Conservation (phyloP, 1,140 invertebrate species). For the Pseudomyrmex dendroicus region DNA sequence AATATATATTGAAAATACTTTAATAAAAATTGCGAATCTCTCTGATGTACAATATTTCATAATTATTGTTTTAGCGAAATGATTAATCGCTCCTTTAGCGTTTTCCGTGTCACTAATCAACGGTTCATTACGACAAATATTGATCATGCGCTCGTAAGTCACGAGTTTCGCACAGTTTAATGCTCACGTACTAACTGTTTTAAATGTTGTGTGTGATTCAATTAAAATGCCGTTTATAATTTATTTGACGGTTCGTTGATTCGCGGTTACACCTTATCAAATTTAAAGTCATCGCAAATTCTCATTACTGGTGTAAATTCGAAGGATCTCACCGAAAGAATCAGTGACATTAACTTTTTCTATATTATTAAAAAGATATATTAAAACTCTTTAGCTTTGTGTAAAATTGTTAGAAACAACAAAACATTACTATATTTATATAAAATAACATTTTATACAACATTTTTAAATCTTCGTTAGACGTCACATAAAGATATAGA, state of each 20-base stretch:
- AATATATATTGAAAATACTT: background rate
- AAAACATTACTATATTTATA: no score
- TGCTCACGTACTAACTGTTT: background rate
- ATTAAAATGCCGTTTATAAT: constrained; percentile 47
- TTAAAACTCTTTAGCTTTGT: background rate
- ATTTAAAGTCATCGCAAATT: background rate
- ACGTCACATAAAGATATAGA: no score
- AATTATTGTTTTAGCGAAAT: background rate
- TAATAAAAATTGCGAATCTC: constrained; percentile 5
- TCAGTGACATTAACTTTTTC: constrained; percentile 9
- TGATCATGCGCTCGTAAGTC: constrained; percentile 36
- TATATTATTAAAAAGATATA: constrained; percentile 4
- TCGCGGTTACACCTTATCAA: background rate
- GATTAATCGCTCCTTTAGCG: constrained; percentile 16
- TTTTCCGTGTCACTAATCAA: constrained; percentile 30
- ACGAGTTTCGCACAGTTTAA: constrained; percentile 8
- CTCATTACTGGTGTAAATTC: background rate
- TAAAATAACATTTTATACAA: no score
- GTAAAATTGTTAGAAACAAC: background rate
- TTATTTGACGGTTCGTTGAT: constrained; percentile 1
- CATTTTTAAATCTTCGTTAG: no score
- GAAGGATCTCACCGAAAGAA: background rate
- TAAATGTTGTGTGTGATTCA: constrained; percentile 23
- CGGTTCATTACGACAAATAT: constrained; percentile 35
- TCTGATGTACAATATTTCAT: constrained; percentile 5